Conservation (phyloP, 2,888 invertebrate genomes). For the Tetropium fuscum region DNA sequence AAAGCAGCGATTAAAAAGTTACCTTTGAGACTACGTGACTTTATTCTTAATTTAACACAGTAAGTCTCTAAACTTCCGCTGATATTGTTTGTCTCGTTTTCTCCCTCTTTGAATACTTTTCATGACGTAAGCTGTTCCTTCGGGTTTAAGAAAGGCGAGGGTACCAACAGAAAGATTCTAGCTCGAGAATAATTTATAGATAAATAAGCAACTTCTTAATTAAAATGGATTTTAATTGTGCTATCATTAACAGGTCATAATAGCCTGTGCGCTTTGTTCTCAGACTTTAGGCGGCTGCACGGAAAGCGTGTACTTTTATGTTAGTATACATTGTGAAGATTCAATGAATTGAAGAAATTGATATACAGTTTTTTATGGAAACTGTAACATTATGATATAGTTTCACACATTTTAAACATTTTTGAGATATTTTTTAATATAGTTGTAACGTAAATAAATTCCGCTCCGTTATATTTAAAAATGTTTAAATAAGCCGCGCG, state of each 20-base stretch:
- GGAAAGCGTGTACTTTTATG: no score
- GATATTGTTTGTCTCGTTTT: slow-evolving; percentile 18
- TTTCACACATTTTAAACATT: no score
- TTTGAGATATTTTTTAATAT: no score
- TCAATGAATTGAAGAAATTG: no score
- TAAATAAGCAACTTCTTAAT: slow-evolving; percentile 7
- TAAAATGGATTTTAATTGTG: slow-evolving; percentile 17
- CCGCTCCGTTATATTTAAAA: no score
- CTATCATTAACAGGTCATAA: background rate
- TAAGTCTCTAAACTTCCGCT: slow-evolving; percentile 26
- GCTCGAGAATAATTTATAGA: slow-evolving; percentile 15
- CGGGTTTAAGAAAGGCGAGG: slow-evolving; percentile 4
- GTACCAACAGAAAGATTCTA: slow-evolving; percentile 5
- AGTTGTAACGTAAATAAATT: no score
- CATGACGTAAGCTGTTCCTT: slow-evolving; percentile 14
- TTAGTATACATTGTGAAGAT: no score
- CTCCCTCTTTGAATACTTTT: slow-evolving; percentile 17
- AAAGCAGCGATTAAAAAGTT: slow-evolving; percentile 53
- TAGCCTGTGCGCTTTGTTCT: background rate
- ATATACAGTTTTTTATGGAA: no score
- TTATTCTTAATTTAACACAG: slow-evolving; percentile 43
- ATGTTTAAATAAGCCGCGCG: no score
- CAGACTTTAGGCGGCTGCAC: no score
- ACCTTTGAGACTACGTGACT: slow-evolving; percentile 49
- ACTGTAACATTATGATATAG: no score